Base-by-base conservation (phyloP, 2,888 invertebrate genomes). In the Caenorhabditis zanzibari region DNA sequence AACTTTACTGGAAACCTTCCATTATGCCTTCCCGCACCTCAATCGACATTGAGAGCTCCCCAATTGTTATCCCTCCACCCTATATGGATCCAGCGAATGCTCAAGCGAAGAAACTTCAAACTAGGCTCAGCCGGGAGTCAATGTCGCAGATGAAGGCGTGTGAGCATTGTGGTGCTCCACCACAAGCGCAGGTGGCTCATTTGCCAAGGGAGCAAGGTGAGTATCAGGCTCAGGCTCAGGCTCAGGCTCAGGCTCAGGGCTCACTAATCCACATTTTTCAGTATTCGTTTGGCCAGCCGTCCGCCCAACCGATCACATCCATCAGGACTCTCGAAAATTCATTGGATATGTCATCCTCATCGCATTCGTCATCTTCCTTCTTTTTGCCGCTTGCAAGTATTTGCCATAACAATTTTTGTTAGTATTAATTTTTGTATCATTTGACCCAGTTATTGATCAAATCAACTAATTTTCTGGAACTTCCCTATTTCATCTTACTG, bases 201-300 rank as follows among this genome's bases (percentile, higher is more conserved):
- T n/a, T 61, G 16, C 71, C 81, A 47, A 58, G 63, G 4, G 75
- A 81, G 28, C 22, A 56, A 63, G 81, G 81, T 81, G 28, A n/a
- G 58, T 35, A n/a, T 9, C 6, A n/a, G 14, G 47, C 5, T 6
- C 5, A 12, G 52, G 5, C 5, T 10, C 52, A 52, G 24, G 32
- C 32, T 32, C 32, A 32, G 32, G 4, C 4, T 32, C 32, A n/a
- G n/a, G n/a, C n/a, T n/a, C n/a, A n/a, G n/a, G n/a, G n/a, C n/a
- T n/a, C n/a, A n/a, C n/a, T n/a, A n/a, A n/a, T n/a, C 19, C 35
- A 3, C 12, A 1, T 28, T 2, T 73, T 54, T 35, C 68, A 85
- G 85, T 77, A 14, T 59, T 76, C n/a, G 80, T 86, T 38, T 87
- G 86, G 83, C 87, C 87, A 26, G 85, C 87, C n/a, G 82, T 82